Evolutionary conservation across 92 coral and sea anemone genomes (phyloP), one percentile per base, ranked within the genome.

Genomic region (Desmophyllum pertusum): DNA sequence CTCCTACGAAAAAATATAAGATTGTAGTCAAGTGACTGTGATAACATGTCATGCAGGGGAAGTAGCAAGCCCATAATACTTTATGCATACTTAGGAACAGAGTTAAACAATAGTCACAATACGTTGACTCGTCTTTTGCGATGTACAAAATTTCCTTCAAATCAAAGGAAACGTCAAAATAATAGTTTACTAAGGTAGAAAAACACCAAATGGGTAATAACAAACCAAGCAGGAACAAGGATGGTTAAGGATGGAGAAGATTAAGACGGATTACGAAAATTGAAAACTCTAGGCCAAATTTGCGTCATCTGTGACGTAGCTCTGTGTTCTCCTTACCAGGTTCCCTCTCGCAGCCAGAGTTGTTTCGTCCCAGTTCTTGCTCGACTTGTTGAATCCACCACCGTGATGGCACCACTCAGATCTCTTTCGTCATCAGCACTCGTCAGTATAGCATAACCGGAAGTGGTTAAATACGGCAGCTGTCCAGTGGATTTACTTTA

Each of bases 281-380:
- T 0, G 25, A 23, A 21, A 4, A 1, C 5, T 6, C 52, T 48
- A 5, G n/a, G n/a, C n/a, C 2, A 3, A n/a, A n/a, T 7, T 55
- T 23, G 13, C 23, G 63, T 17, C 27, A 30, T 63, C 19, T 9
- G 18, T 29, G 21, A 36, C 71, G 6, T 6, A 36, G 40, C 7
- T 36, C 41, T 0, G 6, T 61, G 0, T 25, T 6, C 35, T 19
- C 40, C 86, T 71, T 83, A 92, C 95, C 95, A 85, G 23, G 95
- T 89, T 23, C 92, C 95, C 77, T 89, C 91, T 39, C 95, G 84
- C 31, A 92, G 67, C 95, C 95, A 92, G 9, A 92, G 52, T 70
- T 91, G 66, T 33, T 88, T 74, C 42, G 65, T 83, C 4, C 83
- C 76, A n/a, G 92, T 80, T 30, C 82, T 68, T 48, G 39, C 11